These are phyloP conservation scores for Cyprinodon tularosa DNA, from an alignment of 2,113 vertebrate genomes.

Conservation along the genomic window DNA sequence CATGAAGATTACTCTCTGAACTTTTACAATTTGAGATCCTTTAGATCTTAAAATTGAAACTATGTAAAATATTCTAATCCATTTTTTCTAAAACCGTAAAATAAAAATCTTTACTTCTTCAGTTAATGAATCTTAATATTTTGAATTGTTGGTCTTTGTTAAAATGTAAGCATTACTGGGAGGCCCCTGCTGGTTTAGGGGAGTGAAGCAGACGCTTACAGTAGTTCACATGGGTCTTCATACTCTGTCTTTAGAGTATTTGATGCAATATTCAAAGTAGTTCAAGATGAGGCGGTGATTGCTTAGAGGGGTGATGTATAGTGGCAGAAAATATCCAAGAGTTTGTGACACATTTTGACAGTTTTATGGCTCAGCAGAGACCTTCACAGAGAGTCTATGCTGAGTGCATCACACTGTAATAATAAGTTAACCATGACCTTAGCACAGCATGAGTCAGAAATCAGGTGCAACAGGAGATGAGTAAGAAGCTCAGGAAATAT, in stretches of 20 bases:
- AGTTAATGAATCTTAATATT: neutral
- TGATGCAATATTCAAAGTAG: constrained; percentile 51
- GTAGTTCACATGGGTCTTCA: neutral
- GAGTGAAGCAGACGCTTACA: neutral
- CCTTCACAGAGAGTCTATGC: constrained; percentile 58
- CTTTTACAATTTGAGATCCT: no score
- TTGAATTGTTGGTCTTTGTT: neutral
- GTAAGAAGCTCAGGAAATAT: neutral
- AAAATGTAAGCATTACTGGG: neutral
- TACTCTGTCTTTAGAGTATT: constrained; percentile 22
- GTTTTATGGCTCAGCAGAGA: constrained; percentile 68
- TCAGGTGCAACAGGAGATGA: constrained; percentile 36
- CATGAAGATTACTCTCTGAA: no score
- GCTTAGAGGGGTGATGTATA: constrained; percentile 18
- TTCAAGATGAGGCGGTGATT: constrained; percentile 40
- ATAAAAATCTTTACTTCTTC: neutral
- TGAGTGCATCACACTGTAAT: constrained; percentile 68
- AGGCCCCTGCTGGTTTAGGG: neutral
- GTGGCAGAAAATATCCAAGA: constrained; percentile 43
- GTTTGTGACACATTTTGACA: constrained; percentile 69
- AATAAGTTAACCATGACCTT: constrained; percentile 72
- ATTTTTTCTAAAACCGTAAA: neutral
- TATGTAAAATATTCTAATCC: no score
- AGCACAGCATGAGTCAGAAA: constrained; percentile 41
- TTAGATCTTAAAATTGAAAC: no score